A percentile compares a stretch with the other conserved stretches of the same genome.
phyloP scores from a whole-genome alignment of 2,888 invertebrate species.

The Branchellion lobata region DNA sequence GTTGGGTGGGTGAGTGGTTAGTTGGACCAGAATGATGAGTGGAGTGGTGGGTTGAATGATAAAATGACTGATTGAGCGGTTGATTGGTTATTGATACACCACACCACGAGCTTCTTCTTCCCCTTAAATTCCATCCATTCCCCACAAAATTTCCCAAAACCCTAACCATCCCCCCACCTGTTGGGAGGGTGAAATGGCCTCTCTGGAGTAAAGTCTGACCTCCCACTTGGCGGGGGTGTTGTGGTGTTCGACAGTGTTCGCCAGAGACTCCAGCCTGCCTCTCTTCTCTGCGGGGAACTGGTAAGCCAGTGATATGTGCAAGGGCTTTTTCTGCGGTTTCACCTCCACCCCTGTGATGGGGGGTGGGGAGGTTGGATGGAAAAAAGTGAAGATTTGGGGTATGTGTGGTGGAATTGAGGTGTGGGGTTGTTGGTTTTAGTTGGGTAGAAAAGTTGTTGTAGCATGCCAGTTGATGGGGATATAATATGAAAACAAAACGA shows the following conservation, averaged over 20 bases:
- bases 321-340: constrained; percentile 79
- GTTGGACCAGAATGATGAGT: background rate
- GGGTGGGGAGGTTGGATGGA: no score
- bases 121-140: no score
- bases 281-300: constrained; percentile 77
- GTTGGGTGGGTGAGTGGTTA: no score
- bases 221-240: constrained; percentile 76
- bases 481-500: no score
- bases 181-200: constrained; percentile 62
- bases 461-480: no score
- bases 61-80: background rate
- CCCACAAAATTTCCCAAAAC: background rate
- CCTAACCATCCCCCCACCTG: no score
- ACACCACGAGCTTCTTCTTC: no score
- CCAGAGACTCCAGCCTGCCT: constrained; percentile 72
- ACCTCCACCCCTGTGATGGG: constrained; percentile 55
- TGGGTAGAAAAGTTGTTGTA: no score
- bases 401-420: no score
- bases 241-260: constrained; percentile 73
- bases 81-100: no score
- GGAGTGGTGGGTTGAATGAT: background rate
- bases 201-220: constrained; percentile 80
- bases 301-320: constrained; percentile 85
- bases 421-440: no score
- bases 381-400: background rate